phyloP scores from a whole-genome alignment of 2,888 invertebrate genomes.

The Caenorhabditis panamensis region DNA sequence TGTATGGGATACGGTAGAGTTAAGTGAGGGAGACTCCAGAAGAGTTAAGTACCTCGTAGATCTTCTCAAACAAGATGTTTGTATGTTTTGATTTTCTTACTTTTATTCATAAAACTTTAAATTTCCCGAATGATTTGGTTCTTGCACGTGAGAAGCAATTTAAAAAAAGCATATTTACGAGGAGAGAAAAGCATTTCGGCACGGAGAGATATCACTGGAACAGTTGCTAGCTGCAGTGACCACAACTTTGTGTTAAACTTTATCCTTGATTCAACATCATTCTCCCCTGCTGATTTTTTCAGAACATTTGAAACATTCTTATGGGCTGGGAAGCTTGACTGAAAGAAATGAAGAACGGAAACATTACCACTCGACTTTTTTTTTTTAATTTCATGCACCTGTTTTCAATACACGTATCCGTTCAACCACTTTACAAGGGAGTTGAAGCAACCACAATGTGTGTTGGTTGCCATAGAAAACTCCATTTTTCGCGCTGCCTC shows the following conservation, averaged over 20 bases:
- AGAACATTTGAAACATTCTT: not conserved
- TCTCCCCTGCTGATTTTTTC: not conserved
- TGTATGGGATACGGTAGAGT: conserved; percentile 48
- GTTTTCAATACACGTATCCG: not conserved
- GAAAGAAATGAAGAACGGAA: no score
- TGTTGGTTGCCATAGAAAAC: conserved; percentile 34
- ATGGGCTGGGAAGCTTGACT: no score
- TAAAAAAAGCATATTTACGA: not conserved
- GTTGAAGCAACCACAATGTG: not conserved
- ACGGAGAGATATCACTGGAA: not conserved
- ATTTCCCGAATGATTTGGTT: not conserved
- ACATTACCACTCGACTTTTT: no score
- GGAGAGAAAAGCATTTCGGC: not conserved
- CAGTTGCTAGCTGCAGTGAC: not conserved
- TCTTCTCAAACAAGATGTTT: conserved; percentile 52
- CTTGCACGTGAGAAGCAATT: not conserved
- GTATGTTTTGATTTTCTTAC: conserved; percentile 6
- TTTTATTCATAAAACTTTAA: not conserved
- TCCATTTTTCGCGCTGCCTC: conserved; percentile 5
- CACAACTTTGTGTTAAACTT: not conserved
- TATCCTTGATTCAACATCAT: not conserved
- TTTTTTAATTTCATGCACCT: no score
- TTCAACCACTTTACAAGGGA: not conserved
- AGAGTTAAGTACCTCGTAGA: conserved; percentile 48
- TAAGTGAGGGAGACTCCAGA: conserved; percentile 44